These are phyloP conservation scores for Taphrorychus bicolor DNA, from an alignment of 2,888 invertebrate genomes.

Conservation along the genomic window DNA sequence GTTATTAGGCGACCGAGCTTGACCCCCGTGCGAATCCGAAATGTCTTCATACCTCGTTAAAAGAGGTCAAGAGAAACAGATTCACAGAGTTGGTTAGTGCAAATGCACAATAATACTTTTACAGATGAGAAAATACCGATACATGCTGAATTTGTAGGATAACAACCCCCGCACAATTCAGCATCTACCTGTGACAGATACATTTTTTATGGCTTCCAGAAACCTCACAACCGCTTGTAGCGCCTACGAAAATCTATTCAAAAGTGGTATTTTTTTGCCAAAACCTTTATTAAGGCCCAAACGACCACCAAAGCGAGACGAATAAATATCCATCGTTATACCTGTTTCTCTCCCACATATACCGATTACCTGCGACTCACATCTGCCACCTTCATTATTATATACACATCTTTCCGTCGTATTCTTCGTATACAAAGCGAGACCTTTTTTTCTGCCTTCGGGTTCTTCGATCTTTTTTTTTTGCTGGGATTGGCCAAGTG, in stretches of 20 bases:
- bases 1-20: background rate
- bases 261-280: background rate
- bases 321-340: slow-evolving; percentile 18
- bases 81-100: background rate
- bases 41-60: background rate
- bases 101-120: too few species aligned
- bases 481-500: slow-evolving; percentile 30
- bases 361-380: background rate
- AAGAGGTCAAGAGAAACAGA: too few species aligned
- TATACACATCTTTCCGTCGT: slow-evolving; percentile 11
- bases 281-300: background rate
- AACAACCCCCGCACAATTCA: too few species aligned
- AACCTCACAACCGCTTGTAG: too few species aligned
- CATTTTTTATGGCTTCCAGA: too few species aligned
- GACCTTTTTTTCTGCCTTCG: slow-evolving; percentile 10
- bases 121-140: too few species aligned
- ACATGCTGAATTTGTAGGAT: too few species aligned
- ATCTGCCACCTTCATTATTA: slow-evolving; percentile 16
- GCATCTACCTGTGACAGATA: too few species aligned
- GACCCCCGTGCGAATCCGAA: background rate
- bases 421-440: slow-evolving; percentile 7
- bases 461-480: slow-evolving; percentile 14
- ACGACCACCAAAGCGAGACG: background rate
- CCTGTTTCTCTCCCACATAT: slow-evolving; percentile 17
- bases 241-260: slow-evolving; percentile 7